Evolutionary conservation across 2,888 invertebrate genomes (phyloP), one percentile per base, ranked within the genome.

Genomic region (Galerucella nymphaeae): DNA sequence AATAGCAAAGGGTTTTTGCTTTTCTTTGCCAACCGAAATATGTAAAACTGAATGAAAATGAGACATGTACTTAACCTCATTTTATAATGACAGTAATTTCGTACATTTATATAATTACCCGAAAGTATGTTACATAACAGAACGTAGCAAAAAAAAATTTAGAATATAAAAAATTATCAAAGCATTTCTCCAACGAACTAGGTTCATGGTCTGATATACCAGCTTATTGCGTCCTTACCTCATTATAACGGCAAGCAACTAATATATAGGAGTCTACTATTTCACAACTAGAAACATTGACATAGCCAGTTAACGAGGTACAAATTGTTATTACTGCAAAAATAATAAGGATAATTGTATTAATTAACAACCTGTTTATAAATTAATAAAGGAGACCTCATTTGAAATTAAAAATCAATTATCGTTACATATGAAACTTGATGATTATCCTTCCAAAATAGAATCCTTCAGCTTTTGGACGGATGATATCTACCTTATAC

Each of bases 191-290:
- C 18, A 18, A 16, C 53, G 53, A 53, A 53, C 53, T 16, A 16
- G 16, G 53, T 53, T 53, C 53, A 53, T 53, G 53, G 18, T 53
- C 53, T 53, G 8, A 50, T 50, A 16, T 50, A 50, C 50, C 50
- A 8, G 16, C 16, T 53, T 53, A 53, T n/a, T 16, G 53, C 16
- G 53, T 53, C 53, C 53, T 53, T 53, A 53, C 53, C 16, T 53
- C 53, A 53, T 58, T 58, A 58, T 30, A 58, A 58, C 58, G 58
- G 58, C 58, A 58, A 30, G n/a, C 13, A 58, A 30, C 23, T 58
- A 58, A 58, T 58, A 38, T 9, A 30, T 13, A 23, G 30, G 58
- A 58, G 58, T 58, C 58, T 58, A 23, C 13, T 0, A 58, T 58
- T 58, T 58, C 58, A 23, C 23, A 58, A 58, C 30, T 14, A 10